A percentile compares a stretch with the other conserved stretches of the same genome.
Evolutionary conservation across 2,113 vertebrate species (phyloP).

Genomic region (Miniopterus natalensis): DNA sequence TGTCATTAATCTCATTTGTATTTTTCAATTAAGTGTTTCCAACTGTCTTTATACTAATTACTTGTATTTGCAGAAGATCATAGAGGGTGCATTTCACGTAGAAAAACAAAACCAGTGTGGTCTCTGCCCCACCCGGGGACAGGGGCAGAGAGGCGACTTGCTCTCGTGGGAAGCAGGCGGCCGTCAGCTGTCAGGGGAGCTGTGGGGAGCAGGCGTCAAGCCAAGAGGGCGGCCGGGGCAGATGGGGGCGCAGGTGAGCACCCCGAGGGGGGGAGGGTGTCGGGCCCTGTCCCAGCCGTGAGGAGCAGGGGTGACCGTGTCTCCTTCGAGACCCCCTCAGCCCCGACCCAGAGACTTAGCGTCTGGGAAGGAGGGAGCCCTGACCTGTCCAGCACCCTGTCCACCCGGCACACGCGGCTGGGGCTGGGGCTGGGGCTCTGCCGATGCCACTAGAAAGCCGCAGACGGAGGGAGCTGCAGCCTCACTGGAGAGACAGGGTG

Average conservation of each 20-base stretch:
- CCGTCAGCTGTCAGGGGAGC: background rate
- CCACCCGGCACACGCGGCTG: background rate
- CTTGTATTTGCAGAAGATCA: background rate
- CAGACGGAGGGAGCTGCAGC: background rate
- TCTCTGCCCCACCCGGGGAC: background rate
- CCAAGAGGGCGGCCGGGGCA: background rate
- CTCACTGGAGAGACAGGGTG: background rate
- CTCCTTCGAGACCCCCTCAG: background rate
- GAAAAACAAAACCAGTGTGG: background rate
- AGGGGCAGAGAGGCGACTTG: background rate
- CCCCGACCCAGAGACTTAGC: background rate
- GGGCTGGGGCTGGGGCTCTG: background rate
- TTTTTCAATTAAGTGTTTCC: constrained; percentile 35
- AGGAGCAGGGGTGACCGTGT: background rate
- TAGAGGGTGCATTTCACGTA: background rate
- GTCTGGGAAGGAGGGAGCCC: background rate
- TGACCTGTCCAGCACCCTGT: background rate
- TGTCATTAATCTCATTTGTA: background rate
- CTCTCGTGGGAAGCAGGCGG: background rate
- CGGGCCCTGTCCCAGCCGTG: background rate
- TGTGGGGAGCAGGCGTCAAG: background rate
- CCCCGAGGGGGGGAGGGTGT: fast-evolving
- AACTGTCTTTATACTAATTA: background rate
- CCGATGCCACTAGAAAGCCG: background rate
- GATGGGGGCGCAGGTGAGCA: background rate